Evolutionary conservation across 2,888 invertebrate genomes (phyloP).

Genomic region (Urechis unicinctus): DNA sequence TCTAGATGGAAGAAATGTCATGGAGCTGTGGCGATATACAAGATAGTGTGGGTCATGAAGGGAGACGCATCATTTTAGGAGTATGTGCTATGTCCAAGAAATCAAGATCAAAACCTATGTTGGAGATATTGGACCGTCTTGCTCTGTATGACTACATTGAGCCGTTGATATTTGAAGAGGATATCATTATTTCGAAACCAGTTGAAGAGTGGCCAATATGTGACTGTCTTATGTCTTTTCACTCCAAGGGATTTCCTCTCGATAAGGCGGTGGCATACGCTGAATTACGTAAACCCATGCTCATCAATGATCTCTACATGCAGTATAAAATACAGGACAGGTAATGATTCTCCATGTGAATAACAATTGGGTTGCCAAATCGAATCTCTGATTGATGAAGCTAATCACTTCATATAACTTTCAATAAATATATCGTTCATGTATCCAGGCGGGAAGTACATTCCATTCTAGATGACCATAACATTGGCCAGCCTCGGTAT

Average conservation of each 20-base stretch:
- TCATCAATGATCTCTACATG: constrained; percentile 97
- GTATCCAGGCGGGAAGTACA: constrained; percentile 93
- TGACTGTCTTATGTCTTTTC: constrained; percentile 96
- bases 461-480: constrained; percentile 84
- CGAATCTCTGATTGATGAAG: too few relatives aligned
- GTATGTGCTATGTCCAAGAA: constrained; percentile 99
- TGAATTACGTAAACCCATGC: constrained; percentile 85
- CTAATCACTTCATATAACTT: too few relatives aligned
- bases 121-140: constrained; percentile 90
- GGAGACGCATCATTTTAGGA: constrained; percentile 70
- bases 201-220: constrained; percentile 97
- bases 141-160: constrained; percentile 56
- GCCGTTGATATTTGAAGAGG: constrained; percentile 80
- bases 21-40: too few relatives aligned
- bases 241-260: constrained; percentile 95
- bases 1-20: too few relatives aligned
- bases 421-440: too few relatives aligned
- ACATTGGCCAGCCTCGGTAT: constrained; percentile 95
- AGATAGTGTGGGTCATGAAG: not conserved
- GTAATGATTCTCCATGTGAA: constrained; percentile 22
- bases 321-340: constrained; percentile 92
- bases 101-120: constrained; percentile 98
- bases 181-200: constrained; percentile 88
- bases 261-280: constrained; percentile 97
- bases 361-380: not conserved